Conservation (phyloP, 2,113 vertebrate genomes). For the Naja naja region DNA sequence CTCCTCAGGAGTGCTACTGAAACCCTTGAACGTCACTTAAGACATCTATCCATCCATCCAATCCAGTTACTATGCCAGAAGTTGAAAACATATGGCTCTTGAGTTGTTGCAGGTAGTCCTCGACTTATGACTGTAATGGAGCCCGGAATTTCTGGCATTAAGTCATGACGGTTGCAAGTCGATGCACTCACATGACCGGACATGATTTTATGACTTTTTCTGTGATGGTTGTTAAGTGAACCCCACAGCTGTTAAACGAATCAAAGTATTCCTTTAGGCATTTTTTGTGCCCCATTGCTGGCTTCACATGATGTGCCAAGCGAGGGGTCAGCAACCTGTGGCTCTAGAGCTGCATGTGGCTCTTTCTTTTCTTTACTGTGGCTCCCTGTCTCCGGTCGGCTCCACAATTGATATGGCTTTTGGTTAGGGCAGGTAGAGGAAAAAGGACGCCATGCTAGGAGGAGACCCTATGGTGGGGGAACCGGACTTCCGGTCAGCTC, state of each 20-base stretch:
- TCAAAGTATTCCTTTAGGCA: background rate
- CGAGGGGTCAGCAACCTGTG: too few species aligned
- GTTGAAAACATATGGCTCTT: background rate
- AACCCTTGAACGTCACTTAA: background rate
- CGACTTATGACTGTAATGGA: background rate
- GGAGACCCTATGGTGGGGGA: too few species aligned
- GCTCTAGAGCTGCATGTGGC: too few species aligned
- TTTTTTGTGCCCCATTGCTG: background rate
- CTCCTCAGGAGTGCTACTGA: background rate
- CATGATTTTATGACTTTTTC: background rate
- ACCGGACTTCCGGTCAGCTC: too few species aligned
- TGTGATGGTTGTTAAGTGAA: background rate
- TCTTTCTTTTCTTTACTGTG: too few species aligned
- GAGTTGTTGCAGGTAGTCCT: background rate
- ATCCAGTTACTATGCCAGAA: background rate
- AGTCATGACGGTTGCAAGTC: background rate
- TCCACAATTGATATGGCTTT: too few species aligned
- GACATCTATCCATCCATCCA: background rate
- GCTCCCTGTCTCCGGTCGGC: too few species aligned
- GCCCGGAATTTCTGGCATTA: background rate
- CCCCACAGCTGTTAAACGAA: background rate
- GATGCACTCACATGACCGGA: background rate
- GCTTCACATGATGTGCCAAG: too few species aligned
- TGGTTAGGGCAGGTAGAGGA: too few species aligned
- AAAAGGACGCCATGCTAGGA: too few species aligned